Evolutionary conservation across 2,888 invertebrate genomes (phyloP).

Genomic region (Drosophila phalerata): DNA sequence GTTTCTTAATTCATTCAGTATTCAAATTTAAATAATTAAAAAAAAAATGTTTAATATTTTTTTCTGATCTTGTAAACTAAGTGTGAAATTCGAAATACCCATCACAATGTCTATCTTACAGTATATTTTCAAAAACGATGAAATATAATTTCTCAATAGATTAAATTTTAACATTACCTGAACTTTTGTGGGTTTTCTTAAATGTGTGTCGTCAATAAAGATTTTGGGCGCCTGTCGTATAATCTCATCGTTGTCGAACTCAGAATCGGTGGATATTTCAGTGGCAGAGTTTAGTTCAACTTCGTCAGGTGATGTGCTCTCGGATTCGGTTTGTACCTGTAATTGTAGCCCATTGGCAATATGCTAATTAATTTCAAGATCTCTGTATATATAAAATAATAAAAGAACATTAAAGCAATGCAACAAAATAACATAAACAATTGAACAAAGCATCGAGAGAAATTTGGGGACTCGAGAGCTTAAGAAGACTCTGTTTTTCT

Average conservation of each 20-base stretch:
- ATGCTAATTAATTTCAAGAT: conserved; percentile 4
- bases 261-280: conserved; percentile 96
- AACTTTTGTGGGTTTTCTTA: conserved; percentile 88
- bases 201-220: conserved; percentile 89
- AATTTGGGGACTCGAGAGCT: conserved; percentile 28
- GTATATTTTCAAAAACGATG: too few relatives aligned
- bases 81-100: too few relatives aligned
- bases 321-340: conserved; percentile 89
- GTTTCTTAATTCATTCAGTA: too few relatives aligned
- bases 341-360: conserved; percentile 50
- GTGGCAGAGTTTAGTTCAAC: conserved; percentile 94
- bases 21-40: too few relatives aligned
- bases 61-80: too few relatives aligned
- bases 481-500: conserved; percentile 24
- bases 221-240: conserved; percentile 90
- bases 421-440: conserved; percentile 43
- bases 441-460: conserved; percentile 46
- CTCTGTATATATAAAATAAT: neutral
- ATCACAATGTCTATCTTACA: too few relatives aligned
- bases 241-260: conserved; percentile 94
- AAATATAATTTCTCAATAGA: neutral
- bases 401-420: conserved; percentile 42
- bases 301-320: conserved; percentile 89
- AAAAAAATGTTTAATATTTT: too few relatives aligned
- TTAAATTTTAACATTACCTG: conserved; percentile 86